phyloP scores from a whole-genome alignment of 2,113 vertebrate genomes.

The Dasyprocta punctata region DNA sequence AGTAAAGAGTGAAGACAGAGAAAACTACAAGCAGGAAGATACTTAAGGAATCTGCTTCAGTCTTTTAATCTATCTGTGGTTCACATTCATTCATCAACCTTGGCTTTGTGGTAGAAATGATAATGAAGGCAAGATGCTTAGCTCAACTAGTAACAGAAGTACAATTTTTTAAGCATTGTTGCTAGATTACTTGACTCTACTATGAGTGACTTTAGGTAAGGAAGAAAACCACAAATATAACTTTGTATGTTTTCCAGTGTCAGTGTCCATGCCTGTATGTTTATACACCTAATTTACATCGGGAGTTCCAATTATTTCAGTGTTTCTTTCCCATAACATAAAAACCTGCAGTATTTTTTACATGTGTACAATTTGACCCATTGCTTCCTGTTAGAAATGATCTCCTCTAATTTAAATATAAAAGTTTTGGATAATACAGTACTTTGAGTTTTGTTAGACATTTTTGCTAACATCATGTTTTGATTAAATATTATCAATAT shows the following conservation, averaged over 20 bases:
- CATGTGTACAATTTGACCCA: background rate
- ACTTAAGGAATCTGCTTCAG: background rate
- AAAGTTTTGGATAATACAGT: background rate
- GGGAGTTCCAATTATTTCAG: background rate
- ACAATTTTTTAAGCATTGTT: background rate
- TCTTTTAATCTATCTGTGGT: background rate
- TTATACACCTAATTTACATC: background rate
- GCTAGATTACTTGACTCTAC: background rate
- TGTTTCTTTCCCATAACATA: background rate
- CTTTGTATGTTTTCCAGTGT: background rate
- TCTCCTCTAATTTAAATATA: background rate
- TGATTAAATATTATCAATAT: background rate
- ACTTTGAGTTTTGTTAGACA: background rate
- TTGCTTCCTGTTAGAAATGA: background rate
- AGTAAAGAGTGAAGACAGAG: background rate
- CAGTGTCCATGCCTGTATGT: background rate
- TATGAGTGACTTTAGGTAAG: background rate
- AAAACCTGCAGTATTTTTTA: background rate
- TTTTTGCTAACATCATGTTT: conserved; percentile 2
- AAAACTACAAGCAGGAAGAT: background rate
- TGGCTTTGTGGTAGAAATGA: background rate
- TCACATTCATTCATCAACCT: background rate
- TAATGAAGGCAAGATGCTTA: background rate
- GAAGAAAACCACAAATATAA: background rate
- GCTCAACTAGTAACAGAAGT: background rate